These are phyloP conservation scores for Cryptocheilus praepositus DNA, from an alignment of 2,888 invertebrate species.

Conservation along the genomic window DNA sequence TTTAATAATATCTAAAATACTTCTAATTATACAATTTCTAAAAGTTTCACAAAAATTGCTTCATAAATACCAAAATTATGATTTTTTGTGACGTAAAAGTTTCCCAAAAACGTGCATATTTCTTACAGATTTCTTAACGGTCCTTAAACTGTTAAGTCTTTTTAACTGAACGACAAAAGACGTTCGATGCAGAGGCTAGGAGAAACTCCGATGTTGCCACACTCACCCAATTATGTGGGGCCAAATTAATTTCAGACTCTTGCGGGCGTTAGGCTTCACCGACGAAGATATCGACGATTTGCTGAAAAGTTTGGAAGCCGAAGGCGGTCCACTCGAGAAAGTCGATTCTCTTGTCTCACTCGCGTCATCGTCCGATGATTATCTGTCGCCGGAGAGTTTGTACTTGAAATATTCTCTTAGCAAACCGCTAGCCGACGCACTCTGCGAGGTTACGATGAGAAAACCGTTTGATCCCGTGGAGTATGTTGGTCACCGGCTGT, in stretches of 20 bases:
- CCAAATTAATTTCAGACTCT: conserved; percentile 24
- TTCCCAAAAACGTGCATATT: too few relatives aligned
- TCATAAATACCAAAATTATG: too few relatives aligned
- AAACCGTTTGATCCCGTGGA: conserved; percentile 65
- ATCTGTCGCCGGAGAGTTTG: conserved; percentile 36
- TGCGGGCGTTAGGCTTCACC: conserved; percentile 25
- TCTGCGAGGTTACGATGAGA: conserved; percentile 58
- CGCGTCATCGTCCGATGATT: conserved; percentile 20
- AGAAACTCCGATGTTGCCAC: too few relatives aligned
- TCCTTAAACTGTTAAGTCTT: too few relatives aligned
- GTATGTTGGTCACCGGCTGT: conserved; percentile 66
- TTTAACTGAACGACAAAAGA: too few relatives aligned
- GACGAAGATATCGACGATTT: conserved; percentile 23
- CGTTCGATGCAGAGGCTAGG: too few relatives aligned
- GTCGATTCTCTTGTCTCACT: conserved; percentile 17
- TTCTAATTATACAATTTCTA: too few relatives aligned
- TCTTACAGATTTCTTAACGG: too few relatives aligned
- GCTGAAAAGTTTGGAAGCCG: conserved; percentile 21
- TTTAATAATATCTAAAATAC: too few relatives aligned
- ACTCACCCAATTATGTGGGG: too few relatives aligned
- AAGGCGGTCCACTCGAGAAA: conserved; percentile 11
- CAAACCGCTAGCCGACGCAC: conserved; percentile 49
- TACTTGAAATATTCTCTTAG: conserved; percentile 48
- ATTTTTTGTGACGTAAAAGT: too few relatives aligned
- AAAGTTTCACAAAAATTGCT: too few relatives aligned